These are phyloP conservation scores for Sebastes iracundus DNA, from an alignment of 2,797 vertebrate genomes.

Conservation along the genomic window DNA sequence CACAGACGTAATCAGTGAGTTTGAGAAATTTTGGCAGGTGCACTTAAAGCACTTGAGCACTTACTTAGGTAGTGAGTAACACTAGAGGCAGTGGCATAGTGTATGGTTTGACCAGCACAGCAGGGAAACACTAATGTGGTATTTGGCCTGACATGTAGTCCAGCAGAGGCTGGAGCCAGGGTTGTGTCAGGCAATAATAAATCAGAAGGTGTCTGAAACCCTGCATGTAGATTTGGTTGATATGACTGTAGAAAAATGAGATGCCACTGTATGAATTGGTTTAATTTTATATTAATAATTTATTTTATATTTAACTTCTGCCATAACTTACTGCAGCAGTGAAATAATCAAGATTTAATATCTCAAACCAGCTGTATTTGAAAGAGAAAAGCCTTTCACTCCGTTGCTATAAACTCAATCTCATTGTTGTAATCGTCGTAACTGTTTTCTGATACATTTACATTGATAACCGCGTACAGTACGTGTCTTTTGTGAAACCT, in stretches of 20 bases:
- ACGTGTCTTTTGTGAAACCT: constrained; percentile 12
- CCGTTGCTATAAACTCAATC: not conserved
- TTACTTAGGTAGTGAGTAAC: not conserved
- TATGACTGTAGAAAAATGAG: not conserved
- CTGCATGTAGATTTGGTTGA: not conserved
- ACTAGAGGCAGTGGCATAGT: not conserved
- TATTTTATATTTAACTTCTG: not conserved
- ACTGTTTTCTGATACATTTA: not conserved
- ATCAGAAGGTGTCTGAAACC: not conserved
- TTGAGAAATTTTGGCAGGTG: not conserved
- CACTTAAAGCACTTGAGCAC: not conserved
- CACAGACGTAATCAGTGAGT: not conserved
- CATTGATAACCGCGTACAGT: not conserved
- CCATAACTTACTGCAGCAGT: not conserved
- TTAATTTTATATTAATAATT: not conserved
- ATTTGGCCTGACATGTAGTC: not conserved
- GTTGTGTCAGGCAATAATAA: not conserved
- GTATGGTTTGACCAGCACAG: constrained; percentile 2
- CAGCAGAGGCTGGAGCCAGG: not conserved
- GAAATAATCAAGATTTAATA: too few species aligned
- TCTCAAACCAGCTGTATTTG: not conserved
- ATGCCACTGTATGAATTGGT: not conserved
- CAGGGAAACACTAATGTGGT: not conserved
- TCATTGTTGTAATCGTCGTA: not conserved
- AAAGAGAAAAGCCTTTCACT: not conserved